Evolutionary conservation across 2,113 vertebrate species (phyloP).

Genomic region (Suncus etruscus): DNA sequence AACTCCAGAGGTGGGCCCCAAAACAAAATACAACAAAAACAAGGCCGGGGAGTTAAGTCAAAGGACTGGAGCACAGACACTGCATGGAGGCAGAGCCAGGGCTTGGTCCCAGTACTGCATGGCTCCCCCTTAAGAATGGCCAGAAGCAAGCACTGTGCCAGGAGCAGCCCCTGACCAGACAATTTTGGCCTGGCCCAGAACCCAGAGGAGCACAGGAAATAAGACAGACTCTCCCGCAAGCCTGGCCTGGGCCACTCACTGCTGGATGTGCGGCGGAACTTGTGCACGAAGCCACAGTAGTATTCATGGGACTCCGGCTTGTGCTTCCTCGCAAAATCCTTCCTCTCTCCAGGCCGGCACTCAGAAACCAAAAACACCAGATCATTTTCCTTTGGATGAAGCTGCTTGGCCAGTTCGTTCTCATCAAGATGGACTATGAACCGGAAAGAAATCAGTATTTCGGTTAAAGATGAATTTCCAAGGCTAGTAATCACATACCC

Average conservation of each 20-base stretch:
- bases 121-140: too few species aligned
- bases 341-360: slow-evolving; percentile 58
- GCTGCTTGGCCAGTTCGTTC: slow-evolving; percentile 85
- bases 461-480: background rate
- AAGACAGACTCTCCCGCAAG: background rate
- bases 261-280: slow-evolving; percentile 78
- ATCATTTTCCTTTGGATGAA: slow-evolving; percentile 92
- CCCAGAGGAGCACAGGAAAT: too few species aligned
- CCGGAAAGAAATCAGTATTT: slow-evolving; percentile 28
- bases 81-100: background rate
- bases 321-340: slow-evolving; percentile 66
- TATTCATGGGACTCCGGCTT: background rate
- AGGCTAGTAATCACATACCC: background rate
- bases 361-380: slow-evolving; percentile 89
- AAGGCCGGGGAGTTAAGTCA: too few species aligned
- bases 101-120: too few species aligned
- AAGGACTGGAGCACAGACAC: too few species aligned
- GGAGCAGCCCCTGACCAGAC: too few species aligned
- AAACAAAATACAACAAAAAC: too few species aligned
- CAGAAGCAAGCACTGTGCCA: too few species aligned
- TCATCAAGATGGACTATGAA: slow-evolving; percentile 83
- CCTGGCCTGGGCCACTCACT: slow-evolving; percentile 78
- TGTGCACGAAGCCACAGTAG: slow-evolving; percentile 87
- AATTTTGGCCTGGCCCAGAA: too few species aligned
- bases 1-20: too few species aligned